Percentiles rank a stretch among this genome's conserved stretches.
These are phyloP conservation scores for Chrysochloris asiatica DNA, from an alignment of 2,113 vertebrate species.

Conservation along the genomic window DNA sequence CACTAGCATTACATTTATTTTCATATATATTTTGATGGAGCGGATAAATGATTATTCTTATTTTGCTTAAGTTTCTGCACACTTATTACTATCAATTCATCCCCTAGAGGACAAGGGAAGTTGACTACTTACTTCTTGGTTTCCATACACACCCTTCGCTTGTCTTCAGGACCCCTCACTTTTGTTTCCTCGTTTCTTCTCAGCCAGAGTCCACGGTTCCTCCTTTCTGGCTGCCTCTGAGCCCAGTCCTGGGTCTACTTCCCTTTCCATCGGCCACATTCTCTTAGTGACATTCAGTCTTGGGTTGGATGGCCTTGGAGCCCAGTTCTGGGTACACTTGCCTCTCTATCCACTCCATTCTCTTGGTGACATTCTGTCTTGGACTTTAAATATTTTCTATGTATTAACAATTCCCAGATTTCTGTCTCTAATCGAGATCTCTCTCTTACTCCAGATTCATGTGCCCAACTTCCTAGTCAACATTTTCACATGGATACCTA, in stretches of 20 bases:
- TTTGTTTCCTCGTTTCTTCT: background rate
- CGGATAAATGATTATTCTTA: background rate
- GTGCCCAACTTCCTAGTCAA: background rate
- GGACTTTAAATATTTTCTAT: background rate
- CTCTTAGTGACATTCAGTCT: too few species aligned
- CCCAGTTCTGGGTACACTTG: background rate
- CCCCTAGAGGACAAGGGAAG: background rate
- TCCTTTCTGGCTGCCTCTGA: background rate
- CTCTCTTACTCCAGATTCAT: background rate
- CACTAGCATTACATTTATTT: background rate
- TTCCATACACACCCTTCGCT: too few species aligned
- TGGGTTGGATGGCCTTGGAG: background rate
- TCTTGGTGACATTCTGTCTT: too few species aligned
- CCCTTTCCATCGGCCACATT: background rate
- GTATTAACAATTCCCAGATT: background rate
- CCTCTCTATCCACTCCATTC: background rate
- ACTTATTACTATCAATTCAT: background rate
- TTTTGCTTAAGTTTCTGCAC: background rate
- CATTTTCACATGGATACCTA: background rate
- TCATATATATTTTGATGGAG: background rate
- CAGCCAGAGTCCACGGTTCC: background rate
- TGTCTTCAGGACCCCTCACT: rapidly evolving
- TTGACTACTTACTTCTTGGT: too few species aligned
- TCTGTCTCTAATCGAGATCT: background rate
- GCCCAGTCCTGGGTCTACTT: background rate